Evolutionary conservation across 2,113 vertebrate species (phyloP), one percentile per base, ranked within the genome.

Genomic region (Budorcas taxicolor): DNA sequence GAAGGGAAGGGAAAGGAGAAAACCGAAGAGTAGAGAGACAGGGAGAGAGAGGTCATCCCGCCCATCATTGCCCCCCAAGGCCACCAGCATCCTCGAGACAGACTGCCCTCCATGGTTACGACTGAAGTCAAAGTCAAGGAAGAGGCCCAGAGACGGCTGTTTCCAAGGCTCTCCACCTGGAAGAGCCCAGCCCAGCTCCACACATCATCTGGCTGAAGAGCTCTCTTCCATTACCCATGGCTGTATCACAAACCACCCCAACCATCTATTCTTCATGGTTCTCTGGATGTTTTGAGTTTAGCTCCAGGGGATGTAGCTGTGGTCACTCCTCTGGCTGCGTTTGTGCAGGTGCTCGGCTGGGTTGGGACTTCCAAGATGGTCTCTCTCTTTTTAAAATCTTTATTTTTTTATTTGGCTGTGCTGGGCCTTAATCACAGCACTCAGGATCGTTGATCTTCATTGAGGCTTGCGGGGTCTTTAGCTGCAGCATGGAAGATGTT

Each of bases 341-440:
- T 52, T 76, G 81, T 53, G 10, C 3, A 1, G 15, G 33, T 29
- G 23, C 13, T 67, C 1, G 0, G 31, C 4, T 10, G 16, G 17
- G 19, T 25, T 27, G 23, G 71, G 33, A 62, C 74, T 57, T 92
- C 60, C 43, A 50, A 64, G 58, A 50, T 5, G 16, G 57, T 23
- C 31, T 82, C 67, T 74, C n/a, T 71, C 67, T 74, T 71, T 71
- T 74, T 74, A 23, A 74, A 40, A 40, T 71, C 11, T 40, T 13
- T 13, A 11, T 74, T 74, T 71, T 36, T 74, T 74, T 40, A 74
- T 40, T 6, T 74, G 67, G 67, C 21, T 23, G n/a, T 74, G 67
- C 67, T 23, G 21, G 19, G n/a, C 12, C 67, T 40, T 74, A 40
- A 40, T 74, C n/a, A 74, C 3, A 0, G 67, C 67, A 74, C 19